Percentiles rank a stretch among this genome's conserved stretches.
Evolutionary conservation across 2,113 vertebrate species (phyloP).

Genomic region (Otus sunia): DNA sequence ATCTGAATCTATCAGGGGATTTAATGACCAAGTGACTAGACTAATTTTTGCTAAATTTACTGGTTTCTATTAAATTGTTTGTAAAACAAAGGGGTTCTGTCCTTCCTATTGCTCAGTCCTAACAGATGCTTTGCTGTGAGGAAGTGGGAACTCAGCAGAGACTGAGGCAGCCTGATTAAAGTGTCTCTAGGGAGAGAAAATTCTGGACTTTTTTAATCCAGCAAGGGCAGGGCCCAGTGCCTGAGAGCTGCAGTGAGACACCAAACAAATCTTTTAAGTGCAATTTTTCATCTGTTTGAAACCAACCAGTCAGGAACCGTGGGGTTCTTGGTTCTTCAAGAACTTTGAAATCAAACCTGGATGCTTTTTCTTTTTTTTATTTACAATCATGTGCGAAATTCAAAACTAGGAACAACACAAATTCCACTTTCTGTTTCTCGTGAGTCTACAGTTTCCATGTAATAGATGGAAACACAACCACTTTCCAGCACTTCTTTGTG

Average conservation of each 20-base stretch:
- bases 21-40: not conserved
- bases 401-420: not conserved
- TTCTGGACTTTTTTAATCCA: not conserved
- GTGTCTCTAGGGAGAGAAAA: not conserved
- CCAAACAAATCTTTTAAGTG: rapidly evolving
- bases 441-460: too few species aligned
- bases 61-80: not conserved
- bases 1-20: not conserved
- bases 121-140: rapidly evolving
- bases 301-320: rapidly evolving
- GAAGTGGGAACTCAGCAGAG: not conserved
- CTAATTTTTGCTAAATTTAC: not conserved
- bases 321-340: not conserved
- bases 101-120: rapidly evolving
- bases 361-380: rapidly evolving
- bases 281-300: rapidly evolving
- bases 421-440: not conserved
- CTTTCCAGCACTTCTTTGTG: not conserved
- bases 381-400: rapidly evolving
- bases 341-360: not conserved
- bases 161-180: not conserved
- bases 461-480: not conserved
- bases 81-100: not conserved
- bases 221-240: too few species aligned
- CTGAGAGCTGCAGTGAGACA: not conserved